Evolutionary conservation across 2,113 vertebrate genomes (phyloP).

Genomic region (Pipa parva): DNA sequence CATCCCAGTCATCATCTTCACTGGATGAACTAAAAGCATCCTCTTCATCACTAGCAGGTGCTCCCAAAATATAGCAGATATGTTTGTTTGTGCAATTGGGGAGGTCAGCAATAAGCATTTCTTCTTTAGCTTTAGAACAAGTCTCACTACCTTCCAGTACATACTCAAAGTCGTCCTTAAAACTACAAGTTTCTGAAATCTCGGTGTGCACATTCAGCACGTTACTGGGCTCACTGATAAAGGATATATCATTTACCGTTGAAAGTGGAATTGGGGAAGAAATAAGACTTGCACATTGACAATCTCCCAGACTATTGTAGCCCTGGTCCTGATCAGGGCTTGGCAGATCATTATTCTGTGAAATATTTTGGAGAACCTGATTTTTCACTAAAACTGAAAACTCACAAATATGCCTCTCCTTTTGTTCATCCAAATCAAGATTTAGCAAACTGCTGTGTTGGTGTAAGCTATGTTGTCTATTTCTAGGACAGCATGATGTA

Average conservation of each 20-base stretch:
- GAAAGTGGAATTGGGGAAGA: no score
- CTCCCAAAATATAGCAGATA: constrained; percentile 91
- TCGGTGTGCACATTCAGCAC: not conserved
- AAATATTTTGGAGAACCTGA: not conserved
- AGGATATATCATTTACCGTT: no score
- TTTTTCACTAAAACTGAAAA: not conserved
- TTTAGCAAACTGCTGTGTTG: no score
- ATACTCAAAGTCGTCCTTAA: not conserved
- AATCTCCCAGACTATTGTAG: constrained; percentile 87
- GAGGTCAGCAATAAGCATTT: not conserved
- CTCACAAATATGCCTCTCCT: not conserved
- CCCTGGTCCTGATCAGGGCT: constrained; percentile 78
- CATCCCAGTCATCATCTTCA: constrained; percentile 59
- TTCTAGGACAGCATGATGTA: no score
- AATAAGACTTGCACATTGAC: constrained; percentile 50
- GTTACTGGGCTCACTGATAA: no score
- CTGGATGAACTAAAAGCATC: constrained; percentile 56
- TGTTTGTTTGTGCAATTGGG: constrained; percentile 76
- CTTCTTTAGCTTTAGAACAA: constrained; percentile 36
- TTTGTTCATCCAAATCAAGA: no score
- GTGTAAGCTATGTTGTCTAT: no score
- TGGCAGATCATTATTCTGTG: constrained; percentile 35
- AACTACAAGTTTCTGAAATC: not conserved
- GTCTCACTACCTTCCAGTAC: constrained; percentile 28
- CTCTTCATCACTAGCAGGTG: constrained; percentile 63